These are phyloP conservation scores for Torymus texanus DNA, from an alignment of 2,888 invertebrate genomes.

Conservation along the genomic window DNA sequence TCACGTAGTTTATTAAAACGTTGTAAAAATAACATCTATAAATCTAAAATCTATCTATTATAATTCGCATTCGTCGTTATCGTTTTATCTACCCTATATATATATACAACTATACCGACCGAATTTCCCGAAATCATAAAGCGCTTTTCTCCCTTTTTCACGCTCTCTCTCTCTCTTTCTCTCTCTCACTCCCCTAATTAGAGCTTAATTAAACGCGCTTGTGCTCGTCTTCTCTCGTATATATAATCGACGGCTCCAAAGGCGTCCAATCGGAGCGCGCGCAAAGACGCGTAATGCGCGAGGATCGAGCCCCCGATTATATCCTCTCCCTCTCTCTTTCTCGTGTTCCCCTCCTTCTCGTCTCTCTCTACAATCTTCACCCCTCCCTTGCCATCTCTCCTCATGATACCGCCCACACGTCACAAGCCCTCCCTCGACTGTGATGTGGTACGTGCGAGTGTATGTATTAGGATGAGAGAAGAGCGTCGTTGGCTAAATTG, in stretches of 20 bases:
- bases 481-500: no score
- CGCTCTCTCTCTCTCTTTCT: no score
- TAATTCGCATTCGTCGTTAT: no score
- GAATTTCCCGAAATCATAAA: no score
- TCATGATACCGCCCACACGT: not conserved
- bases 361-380: not conserved
- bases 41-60: no score
- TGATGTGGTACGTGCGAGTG: not conserved
- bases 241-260: not conserved
- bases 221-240: not conserved
- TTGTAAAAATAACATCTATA: no score
- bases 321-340: slow-evolving; percentile 3
- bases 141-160: no score
- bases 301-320: slow-evolving; percentile 36
- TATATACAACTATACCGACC: no score
- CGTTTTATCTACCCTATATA: no score
- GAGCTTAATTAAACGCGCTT: no score
- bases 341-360: not conserved
- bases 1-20: no score
- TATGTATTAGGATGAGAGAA: not conserved
- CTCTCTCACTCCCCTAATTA: no score
- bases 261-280: slow-evolving; percentile 4
- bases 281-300: slow-evolving; percentile 31
- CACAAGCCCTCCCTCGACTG: not conserved
- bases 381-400: not conserved